Evolutionary conservation across 2,113 vertebrate species (phyloP).

Genomic region (Sceloporus tristichus): DNA sequence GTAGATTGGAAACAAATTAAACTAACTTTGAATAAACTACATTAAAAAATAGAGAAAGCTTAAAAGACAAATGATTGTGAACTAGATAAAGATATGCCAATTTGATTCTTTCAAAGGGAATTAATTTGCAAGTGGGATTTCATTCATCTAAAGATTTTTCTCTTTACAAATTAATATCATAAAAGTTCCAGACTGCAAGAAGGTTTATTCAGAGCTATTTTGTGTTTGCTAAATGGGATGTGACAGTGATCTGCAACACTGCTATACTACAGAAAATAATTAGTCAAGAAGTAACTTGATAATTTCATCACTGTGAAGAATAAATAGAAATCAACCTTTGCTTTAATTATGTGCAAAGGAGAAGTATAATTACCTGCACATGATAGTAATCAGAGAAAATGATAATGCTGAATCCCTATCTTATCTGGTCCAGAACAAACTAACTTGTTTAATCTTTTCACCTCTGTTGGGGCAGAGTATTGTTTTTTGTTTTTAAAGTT

Average conservation of each 20-base stretch:
- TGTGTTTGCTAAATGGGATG: slow-evolving; percentile 84
- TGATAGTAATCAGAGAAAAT: slow-evolving; percentile 79
- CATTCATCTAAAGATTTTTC: slow-evolving; percentile 82
- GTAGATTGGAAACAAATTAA: slow-evolving; percentile 62
- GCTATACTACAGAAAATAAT: slow-evolving; percentile 82
- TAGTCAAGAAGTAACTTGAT: slow-evolving; percentile 84
- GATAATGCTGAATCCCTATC: slow-evolving; percentile 74
- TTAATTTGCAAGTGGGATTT: slow-evolving; percentile 84
- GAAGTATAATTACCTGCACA: slow-evolving; percentile 80
- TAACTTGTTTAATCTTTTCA: slow-evolving; percentile 75
- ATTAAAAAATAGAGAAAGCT: slow-evolving; percentile 41
- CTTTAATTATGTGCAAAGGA: slow-evolving; percentile 81
- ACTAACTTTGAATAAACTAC: slow-evolving; percentile 54
- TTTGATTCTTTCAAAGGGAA: slow-evolving; percentile 68
- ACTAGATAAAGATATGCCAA: slow-evolving; percentile 45
- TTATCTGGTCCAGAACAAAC: slow-evolving; percentile 73
- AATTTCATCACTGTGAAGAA: slow-evolving; percentile 79
- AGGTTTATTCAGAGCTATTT: slow-evolving; percentile 79
- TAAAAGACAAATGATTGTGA: slow-evolving; percentile 64
- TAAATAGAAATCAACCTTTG: slow-evolving; percentile 79
- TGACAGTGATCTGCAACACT: slow-evolving; percentile 80
- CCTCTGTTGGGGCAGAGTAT: slow-evolving; percentile 66
- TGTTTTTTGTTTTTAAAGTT: not conserved
- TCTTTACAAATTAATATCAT: slow-evolving; percentile 81
- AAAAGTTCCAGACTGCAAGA: slow-evolving; percentile 81